Evolutionary conservation across 2,797 vertebrate genomes (phyloP).

Genomic region (Urosaurus nigricauda): DNA sequence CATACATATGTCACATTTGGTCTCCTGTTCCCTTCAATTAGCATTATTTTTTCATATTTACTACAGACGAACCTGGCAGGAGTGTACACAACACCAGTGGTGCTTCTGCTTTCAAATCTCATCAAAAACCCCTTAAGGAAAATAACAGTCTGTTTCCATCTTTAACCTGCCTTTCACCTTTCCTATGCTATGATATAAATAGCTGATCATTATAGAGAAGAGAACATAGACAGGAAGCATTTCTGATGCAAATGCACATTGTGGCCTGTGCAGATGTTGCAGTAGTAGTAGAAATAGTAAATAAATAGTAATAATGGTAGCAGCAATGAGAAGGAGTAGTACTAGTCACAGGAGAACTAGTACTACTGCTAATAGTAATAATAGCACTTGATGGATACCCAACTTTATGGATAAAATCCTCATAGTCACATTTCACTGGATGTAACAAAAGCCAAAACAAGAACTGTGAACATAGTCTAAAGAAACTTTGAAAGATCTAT

Average conservation of each 20-base stretch:
- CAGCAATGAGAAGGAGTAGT: too few relatives aligned
- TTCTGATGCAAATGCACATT: neutral
- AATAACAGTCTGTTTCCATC: neutral
- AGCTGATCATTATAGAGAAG: neutral
- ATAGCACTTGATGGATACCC: neutral
- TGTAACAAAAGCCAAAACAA: neutral
- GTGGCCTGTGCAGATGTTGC: neutral
- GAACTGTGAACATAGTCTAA: neutral
- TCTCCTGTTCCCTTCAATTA: neutral
- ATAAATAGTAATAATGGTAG: too few relatives aligned
- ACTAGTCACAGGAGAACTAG: too few relatives aligned
- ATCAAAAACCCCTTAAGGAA: neutral
- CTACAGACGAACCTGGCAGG: neutral
- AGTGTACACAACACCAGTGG: neutral
- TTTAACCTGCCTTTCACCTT: neutral
- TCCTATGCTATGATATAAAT: neutral
- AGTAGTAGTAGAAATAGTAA: neutral
- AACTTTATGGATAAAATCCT: neutral
- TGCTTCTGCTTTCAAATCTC: neutral
- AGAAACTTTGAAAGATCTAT: neutral
- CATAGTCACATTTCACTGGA: neutral
- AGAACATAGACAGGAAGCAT: neutral
- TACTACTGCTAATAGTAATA: too few relatives aligned
- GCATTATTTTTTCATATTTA: neutral
- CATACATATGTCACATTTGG: neutral